Conservation (phyloP, 2,888 invertebrate genomes). For the Gastrophysa polygoni region DNA sequence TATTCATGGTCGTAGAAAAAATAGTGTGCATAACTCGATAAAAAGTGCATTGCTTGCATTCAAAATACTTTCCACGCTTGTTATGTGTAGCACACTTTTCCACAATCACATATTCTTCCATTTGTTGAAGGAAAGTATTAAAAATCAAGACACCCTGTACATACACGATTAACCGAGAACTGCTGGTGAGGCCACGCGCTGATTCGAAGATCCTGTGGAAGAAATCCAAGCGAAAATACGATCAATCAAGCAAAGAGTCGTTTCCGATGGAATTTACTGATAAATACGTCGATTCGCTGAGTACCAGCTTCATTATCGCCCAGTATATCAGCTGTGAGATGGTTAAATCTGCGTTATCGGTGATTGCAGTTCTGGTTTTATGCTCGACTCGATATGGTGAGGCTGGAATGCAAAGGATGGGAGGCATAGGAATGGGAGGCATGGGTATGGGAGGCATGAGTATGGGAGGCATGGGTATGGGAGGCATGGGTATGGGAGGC, state of each 20-base stretch:
- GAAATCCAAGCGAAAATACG: not conserved
- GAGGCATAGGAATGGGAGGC: constrained; percentile 38
- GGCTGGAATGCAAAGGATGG: constrained; percentile 19
- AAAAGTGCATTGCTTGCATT: no score
- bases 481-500: not conserved
- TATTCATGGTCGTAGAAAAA: no score
- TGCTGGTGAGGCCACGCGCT: no score
- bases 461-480: constrained; percentile 12
- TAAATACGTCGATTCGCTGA: not conserved
- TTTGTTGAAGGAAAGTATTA: no score
- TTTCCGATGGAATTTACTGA: no score
- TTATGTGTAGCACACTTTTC: no score
- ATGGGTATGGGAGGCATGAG: constrained; percentile 5
- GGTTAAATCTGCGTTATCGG: not conserved
- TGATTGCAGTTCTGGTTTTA: not conserved
- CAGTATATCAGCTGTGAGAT: not conserved
- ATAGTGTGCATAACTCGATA: no score
- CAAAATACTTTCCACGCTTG: no score
- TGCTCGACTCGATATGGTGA: not conserved
- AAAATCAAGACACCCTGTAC: no score
- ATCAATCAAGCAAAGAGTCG: not conserved
- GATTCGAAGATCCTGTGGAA: not conserved
- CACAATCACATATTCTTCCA: no score
- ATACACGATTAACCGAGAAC: no score
- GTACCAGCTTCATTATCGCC: not conserved